Evolutionary conservation across 1,140 invertebrate species (phyloP).

Genomic region (Drosophila kanapiae): DNA sequence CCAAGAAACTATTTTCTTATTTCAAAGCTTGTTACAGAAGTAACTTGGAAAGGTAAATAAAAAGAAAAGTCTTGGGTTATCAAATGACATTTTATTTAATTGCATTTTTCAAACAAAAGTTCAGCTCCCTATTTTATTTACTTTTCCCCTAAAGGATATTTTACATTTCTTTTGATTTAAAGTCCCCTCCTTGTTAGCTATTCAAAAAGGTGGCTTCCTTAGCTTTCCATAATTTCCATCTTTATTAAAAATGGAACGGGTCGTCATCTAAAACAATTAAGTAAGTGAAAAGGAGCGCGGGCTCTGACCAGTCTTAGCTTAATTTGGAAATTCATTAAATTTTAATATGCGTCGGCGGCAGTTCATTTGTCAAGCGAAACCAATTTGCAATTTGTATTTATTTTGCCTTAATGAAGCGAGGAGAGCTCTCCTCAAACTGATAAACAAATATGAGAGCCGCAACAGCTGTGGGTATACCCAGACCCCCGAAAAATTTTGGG

Average conservation of each 20-base stretch:
- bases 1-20: neutral
- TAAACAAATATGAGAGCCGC: slow-evolving; percentile 76
- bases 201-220: neutral
- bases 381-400: slow-evolving; percentile 78
- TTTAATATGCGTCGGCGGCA: slow-evolving; percentile 34
- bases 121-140: neutral
- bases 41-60: neutral
- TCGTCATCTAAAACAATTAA: slow-evolving; percentile 3
- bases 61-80: neutral
- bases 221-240: neutral
- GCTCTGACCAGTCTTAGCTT: slow-evolving; percentile 14
- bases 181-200: neutral
- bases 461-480: slow-evolving; percentile 55
- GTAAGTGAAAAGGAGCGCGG: neutral
- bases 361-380: slow-evolving; percentile 63
- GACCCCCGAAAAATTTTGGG: neutral
- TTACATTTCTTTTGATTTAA: neutral
- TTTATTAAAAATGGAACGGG: neutral
- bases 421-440: slow-evolving; percentile 44
- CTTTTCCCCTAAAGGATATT: too few species aligned
- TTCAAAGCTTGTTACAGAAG: neutral
- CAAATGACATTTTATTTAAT: neutral
- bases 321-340: slow-evolving; percentile 45
- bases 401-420: slow-evolving; percentile 76
- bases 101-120: neutral